Evolutionary conservation across 2,113 vertebrate species (phyloP).

Genomic region (Telmatochromis bifrenatus): DNA sequence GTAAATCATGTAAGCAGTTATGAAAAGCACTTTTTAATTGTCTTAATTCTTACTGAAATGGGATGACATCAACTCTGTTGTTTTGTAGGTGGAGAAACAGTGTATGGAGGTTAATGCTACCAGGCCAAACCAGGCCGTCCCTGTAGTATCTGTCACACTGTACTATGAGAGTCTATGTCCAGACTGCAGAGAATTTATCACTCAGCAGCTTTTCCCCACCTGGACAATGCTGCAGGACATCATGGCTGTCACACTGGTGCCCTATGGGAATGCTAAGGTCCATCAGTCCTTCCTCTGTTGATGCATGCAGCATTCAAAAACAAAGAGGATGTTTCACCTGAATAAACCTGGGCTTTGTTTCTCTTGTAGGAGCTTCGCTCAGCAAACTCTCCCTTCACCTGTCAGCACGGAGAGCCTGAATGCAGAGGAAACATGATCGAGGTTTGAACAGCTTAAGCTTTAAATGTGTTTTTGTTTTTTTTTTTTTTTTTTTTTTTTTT

Average conservation of each 20-base stretch:
- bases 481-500: not conserved
- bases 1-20: not conserved
- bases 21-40: not conserved
- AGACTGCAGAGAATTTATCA: slow-evolving; percentile 73
- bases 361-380: slow-evolving; percentile 63
- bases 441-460: slow-evolving; percentile 54
- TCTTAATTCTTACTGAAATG: not conserved
- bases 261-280: slow-evolving; percentile 85
- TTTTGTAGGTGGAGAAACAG: slow-evolving; percentile 62
- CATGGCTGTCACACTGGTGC: slow-evolving; percentile 79
- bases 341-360: not conserved
- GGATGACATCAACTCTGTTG: not conserved
- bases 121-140: not conserved
- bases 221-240: slow-evolving; percentile 79
- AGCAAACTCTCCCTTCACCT: slow-evolving; percentile 67
- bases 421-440: slow-evolving; percentile 81
- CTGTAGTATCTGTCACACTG: slow-evolving; percentile 70
- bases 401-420: slow-evolving; percentile 81
- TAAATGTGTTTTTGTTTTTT: not conserved
- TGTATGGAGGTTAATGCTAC: slow-evolving; percentile 63
- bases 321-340: not conserved
- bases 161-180: slow-evolving; percentile 86
- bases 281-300: not conserved
- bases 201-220: slow-evolving; percentile 76
- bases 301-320: not conserved